Evolutionary conservation across 2,113 vertebrate genomes (phyloP).

Genomic region (Ursus arctos): DNA sequence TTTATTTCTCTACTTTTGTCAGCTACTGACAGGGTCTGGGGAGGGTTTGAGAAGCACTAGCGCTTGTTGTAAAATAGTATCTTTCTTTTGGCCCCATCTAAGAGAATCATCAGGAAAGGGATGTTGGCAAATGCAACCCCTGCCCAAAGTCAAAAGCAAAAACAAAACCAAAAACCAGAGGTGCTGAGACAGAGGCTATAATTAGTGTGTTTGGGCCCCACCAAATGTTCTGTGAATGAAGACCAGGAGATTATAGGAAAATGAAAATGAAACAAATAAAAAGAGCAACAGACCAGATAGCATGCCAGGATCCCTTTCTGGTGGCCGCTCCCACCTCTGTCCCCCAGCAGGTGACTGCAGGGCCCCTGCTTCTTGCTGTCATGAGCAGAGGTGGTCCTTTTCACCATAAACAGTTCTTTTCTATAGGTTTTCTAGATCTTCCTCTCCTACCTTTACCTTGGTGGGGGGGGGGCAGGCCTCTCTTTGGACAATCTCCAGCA

Average conservation of each 20-base stretch:
- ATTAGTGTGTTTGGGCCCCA: not conserved
- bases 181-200: not conserved
- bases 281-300: not conserved
- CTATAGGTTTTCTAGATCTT: not conserved
- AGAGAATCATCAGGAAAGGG: not conserved
- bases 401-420: not conserved
- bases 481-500: not conserved
- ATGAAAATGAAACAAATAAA: not conserved
- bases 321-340: not conserved
- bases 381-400: not conserved
- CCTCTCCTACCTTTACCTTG: not conserved
- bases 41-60: not conserved
- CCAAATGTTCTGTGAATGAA: not conserved
- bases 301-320: not conserved
- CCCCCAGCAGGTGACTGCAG: not conserved
- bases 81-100: not conserved
- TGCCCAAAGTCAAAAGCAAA: not conserved
- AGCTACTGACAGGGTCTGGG: accelerated
- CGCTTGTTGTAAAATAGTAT: not conserved
- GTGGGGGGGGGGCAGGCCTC: not conserved
- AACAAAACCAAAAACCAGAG: not conserved
- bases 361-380: not conserved
- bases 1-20: not conserved
- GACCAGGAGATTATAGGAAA: not conserved
- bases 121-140: not conserved